Evolutionary conservation across 2,113 vertebrate species (phyloP).

Genomic region (Carlito syrichta): DNA sequence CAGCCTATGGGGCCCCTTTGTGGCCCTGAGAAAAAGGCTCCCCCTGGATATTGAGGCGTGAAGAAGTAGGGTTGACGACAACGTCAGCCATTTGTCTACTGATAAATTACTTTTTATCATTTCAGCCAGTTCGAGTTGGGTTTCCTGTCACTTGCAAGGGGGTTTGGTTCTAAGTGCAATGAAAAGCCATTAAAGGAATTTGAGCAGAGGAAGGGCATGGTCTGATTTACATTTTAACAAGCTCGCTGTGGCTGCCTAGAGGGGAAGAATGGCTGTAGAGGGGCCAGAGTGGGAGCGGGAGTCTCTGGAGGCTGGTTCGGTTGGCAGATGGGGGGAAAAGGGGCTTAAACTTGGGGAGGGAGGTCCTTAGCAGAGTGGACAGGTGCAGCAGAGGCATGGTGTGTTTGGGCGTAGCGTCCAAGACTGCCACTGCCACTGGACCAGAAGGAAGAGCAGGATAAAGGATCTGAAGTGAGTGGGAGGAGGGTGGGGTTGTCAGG

Average conservation of each 20-base stretch:
- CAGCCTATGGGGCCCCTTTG: background rate
- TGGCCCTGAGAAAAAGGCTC: background rate
- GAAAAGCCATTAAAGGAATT: conserved; percentile 28
- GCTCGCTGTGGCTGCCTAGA: background rate
- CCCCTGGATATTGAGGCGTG: background rate
- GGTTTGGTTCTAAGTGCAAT: conserved; percentile 32
- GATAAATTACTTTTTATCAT: conserved; percentile 25
- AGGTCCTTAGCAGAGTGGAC: background rate
- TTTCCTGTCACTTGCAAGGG: conserved; percentile 28
- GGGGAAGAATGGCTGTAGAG: background rate
- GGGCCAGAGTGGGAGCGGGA: background rate
- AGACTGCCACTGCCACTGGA: background rate
- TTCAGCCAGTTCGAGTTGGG: background rate
- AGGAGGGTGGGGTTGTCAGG: background rate
- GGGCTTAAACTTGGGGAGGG: background rate
- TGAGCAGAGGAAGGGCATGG: background rate
- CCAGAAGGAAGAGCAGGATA: background rate
- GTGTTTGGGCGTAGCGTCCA: background rate
- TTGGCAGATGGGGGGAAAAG: background rate
- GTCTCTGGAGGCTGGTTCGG: background rate
- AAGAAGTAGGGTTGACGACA: background rate
- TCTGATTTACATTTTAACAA: background rate
- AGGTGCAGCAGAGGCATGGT: background rate
- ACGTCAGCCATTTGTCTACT: background rate
- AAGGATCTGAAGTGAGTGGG: background rate